Evolutionary conservation across 2,888 invertebrate genomes (phyloP), one percentile per base, ranked within the genome.

Genomic region (Graphium colonna): DNA sequence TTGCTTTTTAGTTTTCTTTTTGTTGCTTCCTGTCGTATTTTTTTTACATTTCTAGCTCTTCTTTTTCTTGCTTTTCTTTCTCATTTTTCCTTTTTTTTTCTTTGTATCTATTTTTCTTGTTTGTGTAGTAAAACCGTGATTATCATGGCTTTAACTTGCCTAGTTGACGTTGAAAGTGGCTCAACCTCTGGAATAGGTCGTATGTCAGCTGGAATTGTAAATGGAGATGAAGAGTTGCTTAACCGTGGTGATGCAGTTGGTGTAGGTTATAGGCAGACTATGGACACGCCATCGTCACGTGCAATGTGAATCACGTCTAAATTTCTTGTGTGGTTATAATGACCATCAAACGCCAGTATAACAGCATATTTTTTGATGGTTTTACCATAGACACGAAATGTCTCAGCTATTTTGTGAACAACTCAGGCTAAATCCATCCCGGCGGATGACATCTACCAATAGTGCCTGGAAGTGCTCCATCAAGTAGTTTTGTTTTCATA

Each of bases 371-470:
- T 46, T 57, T 52, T 33, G 60, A 28, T 58, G 66, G 60, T 42
- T 69, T 70, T 8, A 62, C 49, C 38, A 55, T 52, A 9, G 58
- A 47, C 12, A 64, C 43, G 51, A 76, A 75, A 60, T 77, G 71
- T 46, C 61, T 49, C 47, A 75, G 61, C 70, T 72, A 73, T 39
- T 62, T 54, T 0, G 63, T 48, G 40, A 66, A 64, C 38, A 64
- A 42, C 5, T 65, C 54, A 21, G 45, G 49, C 52, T 63, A 61
- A 51, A 66, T 69, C 69, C 70, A 77, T 7, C 69, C 67, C 48
- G 54, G 60, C 8, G 28, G 28, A 28, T 28, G 28, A 8, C 28
- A 28, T 8, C 28, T 8, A 7, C 28, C 28, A 28, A 28, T 57
- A 62, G 63, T 39, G 55, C 59, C 68, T 28, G 68, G 60, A 48